Base-by-base conservation (phyloP, 2,113 vertebrate species). In the Vicugna pacos region DNA sequence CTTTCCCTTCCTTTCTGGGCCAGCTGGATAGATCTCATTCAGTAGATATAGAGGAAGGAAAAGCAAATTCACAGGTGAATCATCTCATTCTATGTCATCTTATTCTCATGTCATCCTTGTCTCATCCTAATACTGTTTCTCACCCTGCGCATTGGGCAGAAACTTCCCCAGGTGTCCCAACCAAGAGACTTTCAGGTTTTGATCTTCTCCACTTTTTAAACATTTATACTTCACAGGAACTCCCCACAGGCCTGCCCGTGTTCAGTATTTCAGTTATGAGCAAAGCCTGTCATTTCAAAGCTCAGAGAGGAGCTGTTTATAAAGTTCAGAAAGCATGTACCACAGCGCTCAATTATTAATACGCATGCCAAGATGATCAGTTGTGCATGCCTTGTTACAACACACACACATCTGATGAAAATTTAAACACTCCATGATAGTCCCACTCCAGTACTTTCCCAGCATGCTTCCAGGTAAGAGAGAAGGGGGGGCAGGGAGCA, bases 61-160 rank as follows among this genome's bases (percentile, higher is more conserved):
- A 91, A 80, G 94, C 84, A 95, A 81, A 82, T 92, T 95, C 81
- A 92, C n/a, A 11, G 94, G 80, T 97, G 92, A 97, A 96, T 97
- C 96, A 92, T 97, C 89, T 93, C 90, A 69, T 80, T 94, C 54
- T 0, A 6, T 0, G 42, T 94, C 93, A 96, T 76, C 72, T 15
- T 7, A 70, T n/a, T 72, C 24, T 96, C 94, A 84, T 97, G 56
- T 93, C 92, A 80, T 81, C 85, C 70, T 8, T 0, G 15, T 0
- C 42, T 97, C 97, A 95, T 72, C 62, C 64, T 64, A 84, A 75
- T 97, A 95, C 75, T 86, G 92, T 93, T 95, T 94, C 46, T 76
- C 72, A 62, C 88, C 85, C 90, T 94, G 93, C 94, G 97, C 93
- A 30, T 92, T 97, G 94, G 76, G 46, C 96, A 95, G 96, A 97